Evolutionary conservation across 2,888 invertebrate genomes (phyloP).

Genomic region (Synanthedon formicaeformis): DNA sequence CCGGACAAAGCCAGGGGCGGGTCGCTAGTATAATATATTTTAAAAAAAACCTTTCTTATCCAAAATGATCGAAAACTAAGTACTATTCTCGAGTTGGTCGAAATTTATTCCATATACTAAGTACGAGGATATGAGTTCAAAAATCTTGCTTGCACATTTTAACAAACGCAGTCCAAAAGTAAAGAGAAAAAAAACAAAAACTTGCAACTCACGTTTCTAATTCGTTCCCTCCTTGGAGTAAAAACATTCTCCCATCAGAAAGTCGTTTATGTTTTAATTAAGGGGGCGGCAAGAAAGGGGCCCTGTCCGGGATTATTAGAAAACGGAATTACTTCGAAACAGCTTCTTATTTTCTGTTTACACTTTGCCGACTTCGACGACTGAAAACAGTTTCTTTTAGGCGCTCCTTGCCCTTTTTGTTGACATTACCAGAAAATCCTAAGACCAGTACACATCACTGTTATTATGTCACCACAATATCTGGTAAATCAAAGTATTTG

Average conservation of each 20-base stretch:
- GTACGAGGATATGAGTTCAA: too few species aligned
- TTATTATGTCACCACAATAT: too few species aligned
- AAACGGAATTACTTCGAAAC: slow-evolving; percentile 26
- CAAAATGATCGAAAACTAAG: too few species aligned
- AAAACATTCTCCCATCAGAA: slow-evolving; percentile 24
- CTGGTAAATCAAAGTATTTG: too few species aligned
- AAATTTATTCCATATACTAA: too few species aligned
- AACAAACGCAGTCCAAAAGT: not conserved
- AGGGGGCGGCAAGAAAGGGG: slow-evolving; percentile 27
- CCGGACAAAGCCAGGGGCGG: too few species aligned
- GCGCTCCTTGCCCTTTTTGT: not conserved
- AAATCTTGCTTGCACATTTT: not conserved
- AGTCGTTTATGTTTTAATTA: slow-evolving; percentile 58
- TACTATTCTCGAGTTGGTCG: too few species aligned
- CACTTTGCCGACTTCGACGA: slow-evolving; percentile 5
- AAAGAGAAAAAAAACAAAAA: slow-evolving; percentile 9
- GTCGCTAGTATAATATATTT: too few species aligned
- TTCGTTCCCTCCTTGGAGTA: slow-evolving; percentile 11
- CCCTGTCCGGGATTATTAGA: slow-evolving; percentile 38
- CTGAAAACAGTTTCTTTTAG: not conserved
- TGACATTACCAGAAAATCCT: too few species aligned
- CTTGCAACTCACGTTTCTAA: slow-evolving; percentile 26
- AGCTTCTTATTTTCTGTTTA: slow-evolving; percentile 20
- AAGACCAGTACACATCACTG: too few species aligned
- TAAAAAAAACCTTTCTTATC: too few species aligned